Evolutionary conservation across 1,140 invertebrate species (phyloP).

Genomic region (Neodiprion virginianus): DNA sequence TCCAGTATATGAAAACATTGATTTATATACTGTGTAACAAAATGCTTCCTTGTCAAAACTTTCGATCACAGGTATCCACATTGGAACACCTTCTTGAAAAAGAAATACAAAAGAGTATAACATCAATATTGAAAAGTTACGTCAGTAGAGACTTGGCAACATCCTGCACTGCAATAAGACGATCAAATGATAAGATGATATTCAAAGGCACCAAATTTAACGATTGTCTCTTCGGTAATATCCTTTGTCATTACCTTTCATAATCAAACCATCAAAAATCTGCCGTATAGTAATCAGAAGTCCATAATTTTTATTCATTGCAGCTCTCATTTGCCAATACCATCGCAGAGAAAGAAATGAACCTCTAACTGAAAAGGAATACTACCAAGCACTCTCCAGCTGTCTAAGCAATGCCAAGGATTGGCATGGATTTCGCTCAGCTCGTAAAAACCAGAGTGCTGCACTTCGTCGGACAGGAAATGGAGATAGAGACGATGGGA

Average conservation of each 20-base stretch:
- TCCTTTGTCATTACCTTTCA: not conserved
- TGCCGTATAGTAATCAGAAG: not conserved
- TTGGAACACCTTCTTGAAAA: not conserved
- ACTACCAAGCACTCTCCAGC: conserved; percentile 1
- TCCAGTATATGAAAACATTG: not conserved
- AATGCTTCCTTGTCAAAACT: not conserved
- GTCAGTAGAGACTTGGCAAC: not conserved
- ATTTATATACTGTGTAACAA: too few relatives aligned
- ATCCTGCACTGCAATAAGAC: not conserved
- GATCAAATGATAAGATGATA: not conserved
- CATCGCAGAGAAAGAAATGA: not conserved
- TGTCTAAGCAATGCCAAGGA: not conserved
- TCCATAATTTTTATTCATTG: not conserved
- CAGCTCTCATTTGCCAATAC: not conserved
- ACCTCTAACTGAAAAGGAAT: not conserved
- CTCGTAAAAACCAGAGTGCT: not conserved
- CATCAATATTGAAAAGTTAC: not conserved
- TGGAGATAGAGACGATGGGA: not conserved
- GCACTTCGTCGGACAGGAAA: not conserved
- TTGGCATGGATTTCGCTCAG: not conserved
- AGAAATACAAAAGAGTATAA: conserved; percentile 3
- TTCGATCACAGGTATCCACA: not conserved
- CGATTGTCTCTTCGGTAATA: not conserved
- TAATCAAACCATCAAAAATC: not conserved
- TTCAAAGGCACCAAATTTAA: not conserved